phyloP scores from a whole-genome alignment of 2,797 vertebrate species.

The Hippocampus kuda region DNA sequence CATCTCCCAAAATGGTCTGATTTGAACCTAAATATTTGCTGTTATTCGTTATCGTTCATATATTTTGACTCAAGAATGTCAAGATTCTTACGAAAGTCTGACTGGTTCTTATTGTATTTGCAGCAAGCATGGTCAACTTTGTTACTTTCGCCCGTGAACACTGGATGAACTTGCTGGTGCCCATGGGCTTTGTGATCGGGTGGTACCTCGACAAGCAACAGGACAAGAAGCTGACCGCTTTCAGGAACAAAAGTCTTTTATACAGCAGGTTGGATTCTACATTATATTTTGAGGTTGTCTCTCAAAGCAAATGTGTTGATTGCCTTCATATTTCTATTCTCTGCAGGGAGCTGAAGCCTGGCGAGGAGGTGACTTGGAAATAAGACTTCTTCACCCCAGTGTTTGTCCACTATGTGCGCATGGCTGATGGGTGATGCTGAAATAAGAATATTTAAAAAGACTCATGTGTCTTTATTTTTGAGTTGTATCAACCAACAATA shows the following conservation, averaged over 20 bases:
- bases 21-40: neutral
- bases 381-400: slow-evolving; percentile 53
- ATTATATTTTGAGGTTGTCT: neutral
- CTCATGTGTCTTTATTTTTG: slow-evolving; percentile 16
- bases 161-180: slow-evolving; percentile 77
- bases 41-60: too few relatives aligned
- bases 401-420: slow-evolving; percentile 30
- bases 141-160: slow-evolving; percentile 66
- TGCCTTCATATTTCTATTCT: slow-evolving; percentile 10
- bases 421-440: slow-evolving; percentile 20
- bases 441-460: slow-evolving; percentile 43
- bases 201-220: slow-evolving; percentile 76
- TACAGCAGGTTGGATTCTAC: slow-evolving; percentile 73
- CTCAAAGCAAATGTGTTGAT: neutral
- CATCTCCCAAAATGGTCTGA: neutral
- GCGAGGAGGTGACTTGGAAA: slow-evolving; percentile 83
- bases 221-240: slow-evolving; percentile 74
- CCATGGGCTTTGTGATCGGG: slow-evolving; percentile 79
- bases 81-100: neutral
- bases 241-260: slow-evolving; percentile 85
- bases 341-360: slow-evolving; percentile 80
- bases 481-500: slow-evolving; percentile 51
- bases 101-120: neutral
- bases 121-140: slow-evolving; percentile 75
- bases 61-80: too few relatives aligned